Percentiles rank a stretch among this genome's conserved stretches.
These are phyloP conservation scores for Atethmia centrago DNA, from an alignment of 2,888 invertebrate species.

Conservation along the genomic window DNA sequence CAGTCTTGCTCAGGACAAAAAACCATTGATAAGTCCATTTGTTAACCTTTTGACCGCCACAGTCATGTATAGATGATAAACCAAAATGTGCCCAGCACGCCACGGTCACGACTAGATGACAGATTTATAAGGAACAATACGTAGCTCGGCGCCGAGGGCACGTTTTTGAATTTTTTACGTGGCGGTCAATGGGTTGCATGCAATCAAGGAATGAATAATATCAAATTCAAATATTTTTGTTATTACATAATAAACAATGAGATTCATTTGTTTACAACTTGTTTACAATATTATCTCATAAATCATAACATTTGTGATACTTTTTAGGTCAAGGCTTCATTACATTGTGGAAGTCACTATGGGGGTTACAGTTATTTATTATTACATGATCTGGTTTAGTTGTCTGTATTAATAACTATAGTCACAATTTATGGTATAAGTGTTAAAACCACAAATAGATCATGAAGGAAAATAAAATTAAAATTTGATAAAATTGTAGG, in stretches of 20 bases:
- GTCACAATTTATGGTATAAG: not conserved
- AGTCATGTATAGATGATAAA: too few relatives aligned
- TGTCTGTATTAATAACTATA: not conserved
- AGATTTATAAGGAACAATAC: too few relatives aligned
- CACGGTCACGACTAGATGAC: too few relatives aligned
- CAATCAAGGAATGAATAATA: not conserved
- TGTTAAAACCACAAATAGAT: slow-evolving; percentile 13
- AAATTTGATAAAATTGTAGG: not conserved
- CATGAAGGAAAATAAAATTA: slow-evolving; percentile 5
- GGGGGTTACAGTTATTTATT: not conserved
- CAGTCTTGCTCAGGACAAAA: too few relatives aligned
- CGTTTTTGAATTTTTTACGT: too few relatives aligned
- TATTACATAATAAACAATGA: not conserved
- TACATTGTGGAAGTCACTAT: not conserved
- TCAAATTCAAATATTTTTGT: not conserved
- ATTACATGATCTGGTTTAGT: not conserved
- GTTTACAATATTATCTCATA: not conserved
- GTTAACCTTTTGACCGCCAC: too few relatives aligned
- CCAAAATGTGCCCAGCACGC: too few relatives aligned
- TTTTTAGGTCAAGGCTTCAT: slow-evolving; percentile 1
- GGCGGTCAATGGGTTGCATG: too few relatives aligned
- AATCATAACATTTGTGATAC: not conserved
- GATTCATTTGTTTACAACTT: not conserved
- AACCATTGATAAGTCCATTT: too few relatives aligned
- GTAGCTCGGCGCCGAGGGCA: too few relatives aligned